Evolutionary conservation across 1,140 invertebrate species (phyloP).

Genomic region (Hermatobates lingyangjiaoensis): DNA sequence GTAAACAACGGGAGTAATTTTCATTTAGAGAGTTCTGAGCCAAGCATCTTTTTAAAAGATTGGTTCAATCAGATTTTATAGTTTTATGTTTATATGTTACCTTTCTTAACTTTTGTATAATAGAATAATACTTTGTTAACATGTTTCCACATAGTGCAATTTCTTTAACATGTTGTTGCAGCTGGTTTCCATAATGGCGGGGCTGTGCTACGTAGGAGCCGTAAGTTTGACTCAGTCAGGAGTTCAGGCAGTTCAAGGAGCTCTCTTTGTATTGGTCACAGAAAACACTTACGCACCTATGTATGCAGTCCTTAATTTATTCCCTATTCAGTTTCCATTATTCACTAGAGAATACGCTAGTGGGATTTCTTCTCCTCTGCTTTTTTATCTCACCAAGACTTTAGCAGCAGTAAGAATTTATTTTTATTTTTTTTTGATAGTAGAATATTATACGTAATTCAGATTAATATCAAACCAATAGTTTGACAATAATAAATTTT

Average conservation of each 20-base stretch:
- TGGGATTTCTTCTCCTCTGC: conserved; percentile 48
- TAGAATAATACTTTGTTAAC: too few relatives aligned
- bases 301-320: conserved; percentile 59
- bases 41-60: too few relatives aligned
- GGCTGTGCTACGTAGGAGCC: conserved; percentile 55
- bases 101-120: too few relatives aligned
- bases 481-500: background rate
- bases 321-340: conserved; percentile 57
- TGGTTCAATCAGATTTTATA: too few relatives aligned
- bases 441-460: background rate
- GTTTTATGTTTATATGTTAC: too few relatives aligned
- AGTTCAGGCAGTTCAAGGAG: conserved; percentile 63
- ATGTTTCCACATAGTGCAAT: too few relatives aligned
- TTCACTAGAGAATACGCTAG: conserved; percentile 56
- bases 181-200: conserved; percentile 52
- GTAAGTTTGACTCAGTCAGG: conserved; percentile 47
- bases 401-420: conserved; percentile 55
- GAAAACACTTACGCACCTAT: conserved; percentile 75
- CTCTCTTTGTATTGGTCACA: conserved; percentile 61
- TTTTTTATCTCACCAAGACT: conserved; percentile 57
- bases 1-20: too few relatives aligned
- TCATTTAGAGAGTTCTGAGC: too few relatives aligned
- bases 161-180: too few relatives aligned
- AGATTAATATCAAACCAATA: background rate
- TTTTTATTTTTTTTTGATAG: background rate